phyloP scores from a whole-genome alignment of 2,888 invertebrate species.

The Ephialtes manifestator region DNA sequence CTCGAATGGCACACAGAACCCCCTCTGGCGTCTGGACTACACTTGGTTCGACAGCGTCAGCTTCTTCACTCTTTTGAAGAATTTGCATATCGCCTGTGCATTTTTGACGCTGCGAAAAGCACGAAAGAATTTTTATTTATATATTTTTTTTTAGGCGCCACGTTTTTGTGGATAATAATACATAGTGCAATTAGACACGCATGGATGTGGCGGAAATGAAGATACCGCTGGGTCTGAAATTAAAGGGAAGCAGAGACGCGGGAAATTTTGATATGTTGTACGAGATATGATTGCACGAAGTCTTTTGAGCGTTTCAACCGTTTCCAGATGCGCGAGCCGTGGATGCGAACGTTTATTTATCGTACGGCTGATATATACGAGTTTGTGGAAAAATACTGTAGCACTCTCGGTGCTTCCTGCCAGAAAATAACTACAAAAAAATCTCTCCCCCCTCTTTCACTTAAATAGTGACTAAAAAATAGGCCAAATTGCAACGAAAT shows the following conservation, averaged over 20 bases:
- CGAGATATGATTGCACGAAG: constrained; percentile 45
- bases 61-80: not conserved
- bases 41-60: not conserved
- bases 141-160: constrained; percentile 29
- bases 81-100: not conserved
- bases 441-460: too few relatives aligned
- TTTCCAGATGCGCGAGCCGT: constrained; percentile 42
- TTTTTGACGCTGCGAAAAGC: not conserved
- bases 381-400: constrained; percentile 2
- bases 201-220: constrained; percentile 43
- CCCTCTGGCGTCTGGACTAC: too few relatives aligned
- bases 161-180: constrained; percentile 3
- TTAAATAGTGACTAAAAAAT: too few relatives aligned
- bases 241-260: constrained; percentile 7
- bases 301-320: constrained; percentile 47
- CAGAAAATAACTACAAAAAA: not conserved
- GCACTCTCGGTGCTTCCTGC: not conserved
- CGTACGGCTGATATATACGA: constrained; percentile 9
- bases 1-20: too few relatives aligned
- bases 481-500: too few relatives aligned
- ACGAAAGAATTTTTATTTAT: not conserved
- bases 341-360: constrained; percentile 37
- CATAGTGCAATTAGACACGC: constrained; percentile 55
- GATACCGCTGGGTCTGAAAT: constrained; percentile 11
- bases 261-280: constrained; percentile 12